Evolutionary conservation across 2,113 vertebrate genomes (phyloP).

Genomic region (Furnarius figulus): DNA sequence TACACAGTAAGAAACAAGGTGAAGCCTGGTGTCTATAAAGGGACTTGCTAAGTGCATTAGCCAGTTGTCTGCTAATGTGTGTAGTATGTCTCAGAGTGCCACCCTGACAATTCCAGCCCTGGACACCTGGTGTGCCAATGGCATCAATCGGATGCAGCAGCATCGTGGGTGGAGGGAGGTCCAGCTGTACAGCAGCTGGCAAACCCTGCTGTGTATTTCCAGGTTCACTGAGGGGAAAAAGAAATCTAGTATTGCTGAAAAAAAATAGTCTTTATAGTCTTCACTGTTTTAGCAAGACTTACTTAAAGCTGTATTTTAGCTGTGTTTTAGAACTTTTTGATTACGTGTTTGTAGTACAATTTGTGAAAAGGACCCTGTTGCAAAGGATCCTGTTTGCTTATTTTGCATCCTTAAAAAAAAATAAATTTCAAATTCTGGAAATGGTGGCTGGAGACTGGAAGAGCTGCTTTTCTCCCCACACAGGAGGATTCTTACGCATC

Average conservation of each 20-base stretch:
- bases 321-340: background rate
- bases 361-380: background rate
- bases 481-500: background rate
- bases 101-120: background rate
- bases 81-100: background rate
- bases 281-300: background rate
- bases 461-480: background rate
- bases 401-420: background rate
- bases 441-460: background rate
- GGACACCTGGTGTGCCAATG: background rate
- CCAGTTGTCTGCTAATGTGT: constrained; percentile 1
- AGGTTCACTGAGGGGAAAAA: background rate
- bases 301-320: background rate
- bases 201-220: background rate
- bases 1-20: constrained; percentile 32
- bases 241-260: background rate
- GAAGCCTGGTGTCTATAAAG: constrained; percentile 58
- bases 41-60: constrained; percentile 55
- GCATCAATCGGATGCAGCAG: background rate
- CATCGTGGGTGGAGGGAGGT: background rate
- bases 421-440: background rate
- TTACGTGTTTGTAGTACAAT: background rate
- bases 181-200: background rate
- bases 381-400: background rate
- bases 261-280: background rate